Conservation (phyloP, 2,113 vertebrate species). For the Melanocharis versteri region DNA sequence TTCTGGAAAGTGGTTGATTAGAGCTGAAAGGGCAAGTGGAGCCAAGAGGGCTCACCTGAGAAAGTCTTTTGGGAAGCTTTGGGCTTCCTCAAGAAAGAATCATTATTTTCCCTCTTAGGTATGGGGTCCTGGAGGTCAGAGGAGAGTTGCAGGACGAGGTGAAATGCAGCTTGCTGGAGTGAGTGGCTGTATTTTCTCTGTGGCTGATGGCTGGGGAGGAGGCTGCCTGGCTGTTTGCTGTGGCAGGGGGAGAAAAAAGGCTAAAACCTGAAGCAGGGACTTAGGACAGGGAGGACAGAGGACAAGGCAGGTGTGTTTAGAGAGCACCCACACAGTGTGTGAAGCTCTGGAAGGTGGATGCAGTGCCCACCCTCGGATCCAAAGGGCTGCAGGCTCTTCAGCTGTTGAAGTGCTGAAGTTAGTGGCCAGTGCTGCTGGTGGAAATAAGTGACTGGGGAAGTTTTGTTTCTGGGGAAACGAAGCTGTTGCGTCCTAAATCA, state of each 20-base stretch:
- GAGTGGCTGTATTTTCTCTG: background rate
- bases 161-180: background rate
- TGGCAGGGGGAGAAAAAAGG: background rate
- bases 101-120: background rate
- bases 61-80: background rate
- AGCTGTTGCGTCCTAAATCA: background rate
- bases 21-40: background rate
- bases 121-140: background rate
- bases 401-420: background rate
- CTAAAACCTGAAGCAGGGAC: background rate
- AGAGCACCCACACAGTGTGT: background rate
- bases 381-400: background rate
- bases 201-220: background rate
- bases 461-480: slow-evolving; percentile 33
- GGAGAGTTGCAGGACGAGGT: background rate
- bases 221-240: background rate
- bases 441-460: background rate
- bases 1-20: background rate
- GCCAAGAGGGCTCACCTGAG: background rate
- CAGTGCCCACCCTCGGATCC: background rate
- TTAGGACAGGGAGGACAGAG: background rate
- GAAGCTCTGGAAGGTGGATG: background rate
- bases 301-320: background rate
- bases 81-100: background rate
- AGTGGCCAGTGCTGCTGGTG: background rate